These are phyloP conservation scores for Microdon myrmicae DNA, from an alignment of 2,888 invertebrate genomes.

Conservation along the genomic window DNA sequence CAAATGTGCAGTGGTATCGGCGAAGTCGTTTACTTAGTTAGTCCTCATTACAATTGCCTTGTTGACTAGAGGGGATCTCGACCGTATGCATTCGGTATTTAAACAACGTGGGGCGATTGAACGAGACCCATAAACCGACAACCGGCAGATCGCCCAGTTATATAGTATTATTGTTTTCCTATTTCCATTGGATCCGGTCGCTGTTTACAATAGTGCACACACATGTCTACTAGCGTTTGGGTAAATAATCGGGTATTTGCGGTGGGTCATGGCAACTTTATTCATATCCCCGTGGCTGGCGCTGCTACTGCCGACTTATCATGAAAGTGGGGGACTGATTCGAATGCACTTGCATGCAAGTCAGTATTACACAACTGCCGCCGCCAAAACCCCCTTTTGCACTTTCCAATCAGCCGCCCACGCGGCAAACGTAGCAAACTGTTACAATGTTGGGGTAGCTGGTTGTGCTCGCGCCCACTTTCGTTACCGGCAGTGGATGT, in stretches of 20 bases:
- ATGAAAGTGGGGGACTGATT: no score
- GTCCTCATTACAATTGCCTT: no score
- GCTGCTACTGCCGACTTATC: neutral
- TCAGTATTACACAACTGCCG: conserved; percentile 8
- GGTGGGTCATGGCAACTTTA: conserved; percentile 32
- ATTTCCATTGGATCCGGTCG: conserved; percentile 12
- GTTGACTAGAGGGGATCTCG: no score
- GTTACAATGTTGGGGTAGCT: conserved; percentile 40
- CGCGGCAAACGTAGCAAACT: conserved; percentile 12
- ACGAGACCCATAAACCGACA: conserved; percentile 3
- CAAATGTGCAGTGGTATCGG: no score
- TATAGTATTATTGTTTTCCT: no score
- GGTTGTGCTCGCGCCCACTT: conserved; percentile 12
- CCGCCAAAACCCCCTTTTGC: neutral
- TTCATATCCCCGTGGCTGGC: conserved; percentile 3
- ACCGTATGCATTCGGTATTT: no score
- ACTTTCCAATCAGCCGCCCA: conserved; percentile 11
- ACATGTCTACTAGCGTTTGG: neutral
- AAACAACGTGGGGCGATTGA: conserved; percentile 12
- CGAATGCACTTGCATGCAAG: conserved; percentile 21
- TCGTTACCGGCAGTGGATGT: conserved; percentile 5
- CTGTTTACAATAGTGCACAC: conserved; percentile 33
- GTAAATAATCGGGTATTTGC: conserved; percentile 23
- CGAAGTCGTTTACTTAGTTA: no score
- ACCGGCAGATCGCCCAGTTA: conserved; percentile 8